A percentile compares a stretch with the other conserved stretches of the same genome.
Conservation (phyloP, 2,797 vertebrate species). For the Mus spretus region DNA sequence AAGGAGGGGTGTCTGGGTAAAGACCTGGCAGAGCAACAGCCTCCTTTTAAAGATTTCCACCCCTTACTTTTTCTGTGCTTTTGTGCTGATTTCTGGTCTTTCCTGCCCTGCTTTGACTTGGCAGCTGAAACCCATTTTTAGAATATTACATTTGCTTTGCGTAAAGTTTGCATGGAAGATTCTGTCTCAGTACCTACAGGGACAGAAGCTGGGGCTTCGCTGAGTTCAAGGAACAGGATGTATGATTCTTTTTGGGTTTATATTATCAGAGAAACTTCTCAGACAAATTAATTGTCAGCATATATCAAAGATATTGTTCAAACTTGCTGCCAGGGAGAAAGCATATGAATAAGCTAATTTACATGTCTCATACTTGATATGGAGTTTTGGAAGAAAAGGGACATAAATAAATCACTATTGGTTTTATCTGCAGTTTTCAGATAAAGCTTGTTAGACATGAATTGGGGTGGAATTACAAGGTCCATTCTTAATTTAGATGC, state of each 20-base stretch:
- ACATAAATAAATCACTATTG: slow-evolving; percentile 28
- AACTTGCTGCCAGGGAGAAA: slow-evolving; percentile 31
- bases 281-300: slow-evolving; percentile 48
- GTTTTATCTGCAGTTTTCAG: not conserved
- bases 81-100: not conserved
- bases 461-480: not conserved
- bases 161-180: not conserved
- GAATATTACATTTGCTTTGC: not conserved
- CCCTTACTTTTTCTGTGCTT: not conserved
- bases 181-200: not conserved
- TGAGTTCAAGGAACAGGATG: not conserved
- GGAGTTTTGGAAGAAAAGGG: not conserved
- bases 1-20: not conserved
- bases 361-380: slow-evolving; percentile 38
- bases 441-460: not conserved
- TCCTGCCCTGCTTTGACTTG: not conserved
- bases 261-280: slow-evolving; percentile 48
- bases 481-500: not conserved
- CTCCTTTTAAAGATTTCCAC: not conserved
- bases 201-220: not conserved
- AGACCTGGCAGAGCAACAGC: not conserved
- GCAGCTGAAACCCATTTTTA: not conserved
- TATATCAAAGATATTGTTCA: slow-evolving; percentile 65
- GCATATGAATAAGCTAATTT: slow-evolving; percentile 25
- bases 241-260: not conserved